Evolutionary conservation across 2,888 invertebrate species (phyloP).

Genomic region (Subacronicta megacephala): DNA sequence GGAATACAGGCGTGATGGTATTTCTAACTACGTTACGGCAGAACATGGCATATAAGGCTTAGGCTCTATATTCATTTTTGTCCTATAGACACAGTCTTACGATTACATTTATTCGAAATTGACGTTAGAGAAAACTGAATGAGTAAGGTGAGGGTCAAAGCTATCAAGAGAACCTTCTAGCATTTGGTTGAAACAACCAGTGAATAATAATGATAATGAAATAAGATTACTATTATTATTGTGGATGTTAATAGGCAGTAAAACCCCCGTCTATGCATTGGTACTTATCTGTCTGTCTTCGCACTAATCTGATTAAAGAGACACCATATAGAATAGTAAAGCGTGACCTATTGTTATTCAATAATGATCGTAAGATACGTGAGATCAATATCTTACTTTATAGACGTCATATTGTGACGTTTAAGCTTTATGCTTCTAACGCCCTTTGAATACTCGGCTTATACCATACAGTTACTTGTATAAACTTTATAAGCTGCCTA

Average conservation of each 20-base stretch:
- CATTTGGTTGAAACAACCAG: no score
- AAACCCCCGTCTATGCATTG: conserved; percentile 24
- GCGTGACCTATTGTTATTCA: conserved; percentile 76
- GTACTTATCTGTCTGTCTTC: conserved; percentile 54
- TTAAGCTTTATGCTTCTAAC: conserved; percentile 63
- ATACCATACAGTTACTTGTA: conserved; percentile 11
- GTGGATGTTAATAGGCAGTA: conserved; percentile 43
- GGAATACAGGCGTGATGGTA: no score
- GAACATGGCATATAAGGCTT: no score
- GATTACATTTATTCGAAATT: no score
- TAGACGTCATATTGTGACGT: conserved; percentile 68
- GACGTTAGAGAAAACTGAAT: no score
- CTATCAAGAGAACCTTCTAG: no score
- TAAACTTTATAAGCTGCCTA: background rate
- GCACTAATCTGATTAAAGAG: conserved; percentile 67
- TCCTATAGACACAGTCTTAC: no score
- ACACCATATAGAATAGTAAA: conserved; percentile 73
- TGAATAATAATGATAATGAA: background rate
- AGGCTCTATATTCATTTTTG: no score
- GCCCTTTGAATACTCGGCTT: conserved; percentile 33
- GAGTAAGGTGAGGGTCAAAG: no score
- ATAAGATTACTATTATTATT: background rate
- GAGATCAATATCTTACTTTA: conserved; percentile 79
- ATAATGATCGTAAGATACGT: conserved; percentile 71
- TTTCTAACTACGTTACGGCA: no score